phyloP scores from a whole-genome alignment of 1,140 invertebrate genomes.

The Heliconius himera region DNA sequence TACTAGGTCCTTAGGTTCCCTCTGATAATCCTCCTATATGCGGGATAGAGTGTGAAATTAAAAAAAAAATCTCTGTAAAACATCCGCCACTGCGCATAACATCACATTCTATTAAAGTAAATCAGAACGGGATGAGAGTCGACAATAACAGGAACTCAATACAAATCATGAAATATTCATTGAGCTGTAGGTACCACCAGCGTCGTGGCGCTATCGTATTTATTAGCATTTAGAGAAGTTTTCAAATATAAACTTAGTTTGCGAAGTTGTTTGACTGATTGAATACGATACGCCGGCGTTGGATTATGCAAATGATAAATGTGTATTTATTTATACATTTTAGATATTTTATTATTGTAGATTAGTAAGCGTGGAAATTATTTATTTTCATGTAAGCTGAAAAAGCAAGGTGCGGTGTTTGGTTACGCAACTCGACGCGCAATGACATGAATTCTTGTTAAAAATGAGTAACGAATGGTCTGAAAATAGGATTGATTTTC shows the following conservation, averaged over 20 bases:
- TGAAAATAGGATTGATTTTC: too few relatives aligned
- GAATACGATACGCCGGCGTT: slow-evolving; percentile 7
- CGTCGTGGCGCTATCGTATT: background rate
- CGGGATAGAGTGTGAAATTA: too few relatives aligned
- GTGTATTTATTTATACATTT: background rate
- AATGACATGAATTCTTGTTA: too few relatives aligned
- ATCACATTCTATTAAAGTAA: slow-evolving; percentile 2
- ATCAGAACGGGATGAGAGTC: slow-evolving; percentile 6
- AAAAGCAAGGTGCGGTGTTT: too few relatives aligned
- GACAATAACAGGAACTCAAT: slow-evolving; percentile 24
- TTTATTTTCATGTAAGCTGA: background rate
- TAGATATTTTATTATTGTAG: background rate
- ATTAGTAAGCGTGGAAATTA: background rate
- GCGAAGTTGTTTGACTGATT: slow-evolving; percentile 21
- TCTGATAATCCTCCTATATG: too few relatives aligned
- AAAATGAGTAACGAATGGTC: too few relatives aligned
- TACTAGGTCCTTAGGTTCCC: too few relatives aligned
- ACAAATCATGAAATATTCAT: slow-evolving; percentile 34
- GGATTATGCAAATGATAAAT: background rate
- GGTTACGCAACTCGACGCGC: too few relatives aligned
- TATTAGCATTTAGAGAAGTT: slow-evolving; percentile 33
- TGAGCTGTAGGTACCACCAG: slow-evolving; percentile 9
- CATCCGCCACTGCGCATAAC: background rate
- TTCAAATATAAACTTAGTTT: slow-evolving; percentile 29
- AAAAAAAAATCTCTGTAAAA: background rate